phyloP scores from a whole-genome alignment of 2,888 invertebrate genomes.

The Dimorphilus gyrociliatus region DNA sequence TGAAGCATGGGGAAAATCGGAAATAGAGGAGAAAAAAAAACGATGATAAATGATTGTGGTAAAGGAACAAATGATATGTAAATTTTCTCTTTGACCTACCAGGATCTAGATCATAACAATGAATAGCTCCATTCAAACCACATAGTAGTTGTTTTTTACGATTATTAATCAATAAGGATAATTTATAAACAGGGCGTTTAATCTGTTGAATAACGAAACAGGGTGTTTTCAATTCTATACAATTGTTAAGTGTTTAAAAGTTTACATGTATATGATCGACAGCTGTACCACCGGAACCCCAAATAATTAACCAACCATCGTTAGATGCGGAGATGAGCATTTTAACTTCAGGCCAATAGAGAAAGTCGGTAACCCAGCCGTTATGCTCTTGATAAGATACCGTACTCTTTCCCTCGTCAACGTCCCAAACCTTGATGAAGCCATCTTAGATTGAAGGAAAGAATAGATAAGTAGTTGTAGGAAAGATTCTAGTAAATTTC shows the following conservation, averaged over 20 bases:
- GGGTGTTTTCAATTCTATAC: background rate
- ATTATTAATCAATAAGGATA: conserved; percentile 30
- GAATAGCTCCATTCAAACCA: conserved; percentile 29
- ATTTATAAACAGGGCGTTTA: conserved; percentile 30
- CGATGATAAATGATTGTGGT: background rate
- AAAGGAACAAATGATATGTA: conserved; percentile 1
- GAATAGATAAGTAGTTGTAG: too few species aligned
- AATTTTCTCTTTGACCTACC: conserved; percentile 15
- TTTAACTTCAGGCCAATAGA: conserved; percentile 30
- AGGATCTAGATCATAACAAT: conserved; percentile 28
- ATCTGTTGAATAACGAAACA: conserved; percentile 23
- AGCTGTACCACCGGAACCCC: conserved; percentile 20
- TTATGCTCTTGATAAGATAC: conserved; percentile 24
- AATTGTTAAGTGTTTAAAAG: background rate
- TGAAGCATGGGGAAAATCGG: background rate
- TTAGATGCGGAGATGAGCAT: conserved; percentile 33
- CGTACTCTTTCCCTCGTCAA: conserved; percentile 27
- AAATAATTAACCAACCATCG: conserved; percentile 28
- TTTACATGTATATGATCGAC: background rate
- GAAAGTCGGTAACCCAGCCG: conserved; percentile 36
- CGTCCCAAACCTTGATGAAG: conserved; percentile 29
- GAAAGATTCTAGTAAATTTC: too few species aligned
- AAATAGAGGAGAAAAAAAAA: too few species aligned
- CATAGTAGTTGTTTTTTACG: conserved; percentile 29
- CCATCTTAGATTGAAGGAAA: conserved; percentile 20